phyloP scores from a whole-genome alignment of 2,888 invertebrate species.

The Cenopis cana region DNA sequence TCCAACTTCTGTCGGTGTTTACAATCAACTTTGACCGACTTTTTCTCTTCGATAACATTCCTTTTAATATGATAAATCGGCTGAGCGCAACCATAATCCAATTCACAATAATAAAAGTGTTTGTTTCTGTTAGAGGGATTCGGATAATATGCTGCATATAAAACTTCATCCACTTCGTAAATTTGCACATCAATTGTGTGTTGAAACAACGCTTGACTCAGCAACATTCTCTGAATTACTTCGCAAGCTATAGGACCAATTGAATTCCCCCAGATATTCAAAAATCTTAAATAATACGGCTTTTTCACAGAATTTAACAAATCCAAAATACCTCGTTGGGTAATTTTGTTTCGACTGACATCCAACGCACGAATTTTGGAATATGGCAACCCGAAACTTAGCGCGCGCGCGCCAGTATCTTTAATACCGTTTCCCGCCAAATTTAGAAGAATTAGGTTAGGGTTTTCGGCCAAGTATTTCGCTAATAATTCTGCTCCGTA shows the following conservation, averaged over 20 bases:
- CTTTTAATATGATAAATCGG: slow-evolving; percentile 73
- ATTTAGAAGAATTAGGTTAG: slow-evolving; percentile 80
- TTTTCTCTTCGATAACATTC: slow-evolving; percentile 60
- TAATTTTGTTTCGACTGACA: slow-evolving; percentile 83
- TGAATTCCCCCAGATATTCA: slow-evolving; percentile 77
- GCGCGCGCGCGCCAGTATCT: slow-evolving; percentile 83
- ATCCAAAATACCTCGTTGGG: slow-evolving; percentile 79
- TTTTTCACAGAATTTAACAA: slow-evolving; percentile 85
- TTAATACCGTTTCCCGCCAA: slow-evolving; percentile 84
- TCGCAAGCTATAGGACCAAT: slow-evolving; percentile 71
- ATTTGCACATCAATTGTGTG: slow-evolving; percentile 71
- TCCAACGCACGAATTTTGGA: slow-evolving; percentile 85
- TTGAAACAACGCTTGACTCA: slow-evolving; percentile 67
- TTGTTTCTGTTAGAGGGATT: slow-evolving; percentile 80
- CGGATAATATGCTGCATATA: slow-evolving; percentile 72
- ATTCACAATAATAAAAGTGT: slow-evolving; percentile 83
- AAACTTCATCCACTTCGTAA: slow-evolving; percentile 66
- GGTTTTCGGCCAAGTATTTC: slow-evolving; percentile 80
- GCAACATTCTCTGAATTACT: slow-evolving; percentile 71
- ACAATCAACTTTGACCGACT: slow-evolving; percentile 65
- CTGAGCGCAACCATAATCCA: slow-evolving; percentile 73
- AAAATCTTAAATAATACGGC: slow-evolving; percentile 67
- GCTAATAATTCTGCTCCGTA: slow-evolving; percentile 83
- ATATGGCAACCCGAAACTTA: slow-evolving; percentile 83
- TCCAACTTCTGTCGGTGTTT: slow-evolving; percentile 68